phyloP scores from a whole-genome alignment of 2,888 invertebrate genomes.

The Hoplodrina blanda region DNA sequence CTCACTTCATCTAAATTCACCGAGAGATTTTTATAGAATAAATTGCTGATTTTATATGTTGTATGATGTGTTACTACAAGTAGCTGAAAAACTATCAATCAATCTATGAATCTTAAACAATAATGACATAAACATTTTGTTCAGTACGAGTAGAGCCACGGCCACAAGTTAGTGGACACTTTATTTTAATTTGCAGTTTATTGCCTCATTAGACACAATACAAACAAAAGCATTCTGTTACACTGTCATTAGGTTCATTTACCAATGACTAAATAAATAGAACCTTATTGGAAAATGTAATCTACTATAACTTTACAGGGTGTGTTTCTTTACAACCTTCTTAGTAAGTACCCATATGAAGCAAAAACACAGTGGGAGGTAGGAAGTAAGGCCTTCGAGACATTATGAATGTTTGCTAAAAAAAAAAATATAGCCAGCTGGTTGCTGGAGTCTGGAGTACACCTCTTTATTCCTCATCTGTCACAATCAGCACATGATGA shows the following conservation, averaged over 20 bases:
- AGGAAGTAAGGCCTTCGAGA: neutral
- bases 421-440: too few species aligned
- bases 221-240: constrained; percentile 48
- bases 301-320: constrained; percentile 15
- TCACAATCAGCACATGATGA: too few species aligned
- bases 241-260: constrained; percentile 40
- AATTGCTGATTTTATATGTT: too few species aligned
- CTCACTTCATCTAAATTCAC: too few species aligned
- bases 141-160: neutral
- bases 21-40: too few species aligned
- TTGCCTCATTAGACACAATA: constrained; percentile 40
- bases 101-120: neutral
- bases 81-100: too few species aligned
- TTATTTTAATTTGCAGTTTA: constrained; percentile 32
- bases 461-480: too few species aligned
- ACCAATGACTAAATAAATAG: constrained; percentile 29
- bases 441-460: too few species aligned
- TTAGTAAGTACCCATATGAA: too few species aligned
- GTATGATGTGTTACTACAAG: too few species aligned
- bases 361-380: too few species aligned
- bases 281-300: constrained; percentile 26
- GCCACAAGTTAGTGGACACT: neutral
- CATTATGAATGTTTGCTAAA: too few species aligned
- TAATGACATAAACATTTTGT: neutral
- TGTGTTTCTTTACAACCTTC: constrained; percentile 11